These are phyloP conservation scores for Ormyrus nitidulus DNA, from an alignment of 2,888 invertebrate genomes.

Conservation along the genomic window DNA sequence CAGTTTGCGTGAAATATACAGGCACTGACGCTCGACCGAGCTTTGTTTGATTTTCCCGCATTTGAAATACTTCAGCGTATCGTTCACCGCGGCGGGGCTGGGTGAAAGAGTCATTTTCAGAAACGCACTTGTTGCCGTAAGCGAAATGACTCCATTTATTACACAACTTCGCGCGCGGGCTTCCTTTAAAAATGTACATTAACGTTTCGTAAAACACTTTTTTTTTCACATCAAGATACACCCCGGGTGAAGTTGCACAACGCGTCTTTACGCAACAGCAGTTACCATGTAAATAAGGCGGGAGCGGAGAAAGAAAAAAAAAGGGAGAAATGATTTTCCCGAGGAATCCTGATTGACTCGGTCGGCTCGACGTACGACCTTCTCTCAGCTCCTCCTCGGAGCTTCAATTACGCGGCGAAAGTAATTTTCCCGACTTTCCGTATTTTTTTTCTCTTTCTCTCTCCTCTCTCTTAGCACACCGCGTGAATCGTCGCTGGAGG, in stretches of 20 bases:
- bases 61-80: background rate
- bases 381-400: background rate
- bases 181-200: no score
- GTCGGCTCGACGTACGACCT: background rate
- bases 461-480: slow-evolving; percentile 4
- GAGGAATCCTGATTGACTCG: slow-evolving; percentile 12
- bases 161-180: no score
- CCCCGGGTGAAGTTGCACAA: no score
- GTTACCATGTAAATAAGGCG: no score
- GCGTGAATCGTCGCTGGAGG: slow-evolving; percentile 26
- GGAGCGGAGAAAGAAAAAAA: no score
- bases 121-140: no score
- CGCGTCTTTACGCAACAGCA: no score
- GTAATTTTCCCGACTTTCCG: slow-evolving; percentile 43
- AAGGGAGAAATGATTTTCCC: slow-evolving; percentile 1
- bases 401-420: slow-evolving; percentile 45
- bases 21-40: background rate
- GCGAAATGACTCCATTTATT: no score
- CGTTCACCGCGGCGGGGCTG: no score
- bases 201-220: no score
- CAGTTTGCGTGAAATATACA: slow-evolving; percentile 26
- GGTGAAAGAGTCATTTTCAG: no score
- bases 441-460: background rate
- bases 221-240: no score
- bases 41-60: slow-evolving; percentile 8